Percentiles rank a stretch among this genome's conserved stretches.
These are phyloP conservation scores for Zootermopsis nevadensis DNA, from an alignment of 2,888 invertebrate genomes.

Conservation along the genomic window DNA sequence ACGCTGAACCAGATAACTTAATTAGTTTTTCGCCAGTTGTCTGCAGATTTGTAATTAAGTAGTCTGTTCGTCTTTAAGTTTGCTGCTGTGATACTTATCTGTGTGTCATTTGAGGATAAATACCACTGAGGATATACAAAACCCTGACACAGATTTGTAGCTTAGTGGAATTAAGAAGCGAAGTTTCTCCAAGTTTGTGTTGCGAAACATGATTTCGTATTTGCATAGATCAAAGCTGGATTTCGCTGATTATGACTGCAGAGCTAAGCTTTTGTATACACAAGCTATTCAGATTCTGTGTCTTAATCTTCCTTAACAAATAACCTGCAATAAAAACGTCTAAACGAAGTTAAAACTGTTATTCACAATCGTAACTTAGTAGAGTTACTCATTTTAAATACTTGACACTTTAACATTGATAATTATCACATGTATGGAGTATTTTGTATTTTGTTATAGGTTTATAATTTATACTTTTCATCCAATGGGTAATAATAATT, in stretches of 20 bases:
- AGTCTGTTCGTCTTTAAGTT: neutral
- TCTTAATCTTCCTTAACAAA: neutral
- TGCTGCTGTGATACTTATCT: neutral
- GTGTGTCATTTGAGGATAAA: neutral
- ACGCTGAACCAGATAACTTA: no score
- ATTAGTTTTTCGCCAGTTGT: neutral
- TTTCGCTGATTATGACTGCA: neutral
- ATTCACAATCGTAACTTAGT: neutral
- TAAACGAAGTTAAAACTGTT: neutral
- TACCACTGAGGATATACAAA: neutral
- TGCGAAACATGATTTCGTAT: neutral
- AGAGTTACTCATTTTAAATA: no score
- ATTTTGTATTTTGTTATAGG: no score
- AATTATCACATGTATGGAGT: no score
- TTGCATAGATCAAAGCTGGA: neutral
- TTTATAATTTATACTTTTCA: no score
- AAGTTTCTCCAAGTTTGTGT: neutral
- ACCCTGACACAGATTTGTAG: neutral
- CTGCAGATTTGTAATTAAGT: neutral
- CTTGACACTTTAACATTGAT: no score
- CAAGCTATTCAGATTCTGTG: neutral
- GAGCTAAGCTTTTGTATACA: neutral
- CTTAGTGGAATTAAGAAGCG: neutral
- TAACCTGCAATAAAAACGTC: neutral
- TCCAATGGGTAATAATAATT: no score